phyloP scores from a whole-genome alignment of 1,140 invertebrate genomes.

The Coelopa frigida region DNA sequence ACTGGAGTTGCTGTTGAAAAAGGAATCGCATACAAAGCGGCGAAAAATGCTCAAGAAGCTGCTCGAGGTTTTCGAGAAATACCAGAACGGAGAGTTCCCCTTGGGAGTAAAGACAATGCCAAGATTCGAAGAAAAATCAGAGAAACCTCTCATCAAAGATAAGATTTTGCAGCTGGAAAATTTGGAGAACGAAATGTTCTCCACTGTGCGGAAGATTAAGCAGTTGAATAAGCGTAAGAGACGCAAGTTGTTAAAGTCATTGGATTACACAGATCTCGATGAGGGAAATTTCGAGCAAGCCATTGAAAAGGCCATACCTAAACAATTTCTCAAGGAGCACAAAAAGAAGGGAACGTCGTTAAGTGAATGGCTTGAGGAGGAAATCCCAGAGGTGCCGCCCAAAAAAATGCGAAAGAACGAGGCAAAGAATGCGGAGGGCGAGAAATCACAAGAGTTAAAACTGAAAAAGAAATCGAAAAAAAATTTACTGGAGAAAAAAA shows the following conservation, averaged over 20 bases:
- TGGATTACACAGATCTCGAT: slow-evolving; percentile 36
- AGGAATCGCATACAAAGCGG: slow-evolving; percentile 30
- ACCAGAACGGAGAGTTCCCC: slow-evolving; percentile 55
- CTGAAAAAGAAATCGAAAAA: no score
- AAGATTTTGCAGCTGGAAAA: slow-evolving; percentile 31
- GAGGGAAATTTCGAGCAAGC: slow-evolving; percentile 34
- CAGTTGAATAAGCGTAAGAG: slow-evolving; percentile 39
- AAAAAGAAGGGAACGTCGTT: slow-evolving; percentile 25
- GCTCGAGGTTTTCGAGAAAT: slow-evolving; percentile 38
- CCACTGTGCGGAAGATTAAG: slow-evolving; percentile 29
- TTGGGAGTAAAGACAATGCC: slow-evolving; percentile 52
- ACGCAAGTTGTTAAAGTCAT: slow-evolving; percentile 30
- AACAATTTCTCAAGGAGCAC: slow-evolving; percentile 23
- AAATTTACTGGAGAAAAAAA: no score
- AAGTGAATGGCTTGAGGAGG: slow-evolving; percentile 34
- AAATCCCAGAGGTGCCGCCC: slow-evolving; percentile 13
- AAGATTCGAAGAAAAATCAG: slow-evolving; percentile 19
- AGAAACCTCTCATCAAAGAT: slow-evolving; percentile 30
- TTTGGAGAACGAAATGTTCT: slow-evolving; percentile 32
- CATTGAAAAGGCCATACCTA: slow-evolving; percentile 26
- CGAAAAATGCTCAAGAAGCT: slow-evolving; percentile 32
- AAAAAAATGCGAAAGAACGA: no score
- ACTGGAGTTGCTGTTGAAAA: slow-evolving; percentile 24
- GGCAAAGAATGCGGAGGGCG: no score
- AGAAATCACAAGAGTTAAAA: no score